Evolutionary conservation across 2,888 invertebrate genomes (phyloP).

Genomic region (Unio delphinus): DNA sequence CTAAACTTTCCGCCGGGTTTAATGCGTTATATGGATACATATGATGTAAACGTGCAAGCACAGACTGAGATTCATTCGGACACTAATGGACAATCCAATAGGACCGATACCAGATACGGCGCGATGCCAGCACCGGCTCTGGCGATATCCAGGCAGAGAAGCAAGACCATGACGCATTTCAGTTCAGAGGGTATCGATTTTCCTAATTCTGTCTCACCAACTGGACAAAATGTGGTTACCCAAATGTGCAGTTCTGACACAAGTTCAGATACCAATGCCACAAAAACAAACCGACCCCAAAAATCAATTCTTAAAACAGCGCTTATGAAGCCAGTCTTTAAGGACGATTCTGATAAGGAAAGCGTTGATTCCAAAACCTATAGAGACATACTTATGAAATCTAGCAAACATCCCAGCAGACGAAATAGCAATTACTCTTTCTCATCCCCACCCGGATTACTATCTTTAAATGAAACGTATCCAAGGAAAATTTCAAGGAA

Average conservation of each 20-base stretch:
- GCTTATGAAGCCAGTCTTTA: no score
- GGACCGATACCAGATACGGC: background rate
- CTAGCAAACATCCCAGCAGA: no score
- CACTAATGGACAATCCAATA: background rate
- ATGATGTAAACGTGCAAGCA: background rate
- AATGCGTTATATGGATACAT: conserved; percentile 14
- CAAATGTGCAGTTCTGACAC: background rate
- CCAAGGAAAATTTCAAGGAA: no score
- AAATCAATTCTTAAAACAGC: conserved; percentile 25
- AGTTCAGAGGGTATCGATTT: background rate
- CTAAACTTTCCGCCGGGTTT: conserved; percentile 8
- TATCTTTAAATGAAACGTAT: no score
- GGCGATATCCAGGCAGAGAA: conserved; percentile 9
- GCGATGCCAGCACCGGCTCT: conserved; percentile 4
- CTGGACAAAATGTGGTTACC: background rate
- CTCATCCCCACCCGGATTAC: no score
- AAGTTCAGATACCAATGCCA: background rate
- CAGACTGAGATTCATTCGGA: background rate
- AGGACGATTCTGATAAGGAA: no score
- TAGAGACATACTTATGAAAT: no score
- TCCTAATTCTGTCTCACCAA: background rate
- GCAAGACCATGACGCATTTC: background rate
- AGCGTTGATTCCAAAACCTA: no score
- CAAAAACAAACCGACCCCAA: conserved; percentile 13
- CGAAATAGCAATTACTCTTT: no score